phyloP scores from a whole-genome alignment of 2,888 invertebrate species.

The Meandrusa payeni region DNA sequence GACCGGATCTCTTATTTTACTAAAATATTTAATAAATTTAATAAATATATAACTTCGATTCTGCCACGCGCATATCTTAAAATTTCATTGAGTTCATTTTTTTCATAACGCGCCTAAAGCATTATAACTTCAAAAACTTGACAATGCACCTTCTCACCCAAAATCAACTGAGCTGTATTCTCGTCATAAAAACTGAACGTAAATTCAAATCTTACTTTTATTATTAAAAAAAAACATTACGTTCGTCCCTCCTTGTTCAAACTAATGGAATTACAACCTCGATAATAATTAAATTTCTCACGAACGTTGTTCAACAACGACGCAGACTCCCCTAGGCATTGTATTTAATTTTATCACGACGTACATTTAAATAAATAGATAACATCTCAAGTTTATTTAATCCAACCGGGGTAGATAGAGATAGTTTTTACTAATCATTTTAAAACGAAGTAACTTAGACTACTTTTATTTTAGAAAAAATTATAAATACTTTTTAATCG shows the following conservation, averaged over 20 bases:
- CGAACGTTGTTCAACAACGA: background rate
- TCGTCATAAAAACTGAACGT: background rate
- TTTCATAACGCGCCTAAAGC: no score
- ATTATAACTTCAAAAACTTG: no score
- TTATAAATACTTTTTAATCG: no score
- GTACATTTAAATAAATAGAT: background rate
- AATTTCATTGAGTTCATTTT: no score
- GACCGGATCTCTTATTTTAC: no score
- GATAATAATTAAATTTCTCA: slow-evolving; percentile 5
- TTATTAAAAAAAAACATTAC: background rate
- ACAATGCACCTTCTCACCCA: background rate
- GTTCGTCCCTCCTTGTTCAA: background rate
- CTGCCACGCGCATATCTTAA: no score
- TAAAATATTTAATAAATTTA: no score
- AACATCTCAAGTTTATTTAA: background rate
- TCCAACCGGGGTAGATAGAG: no score
- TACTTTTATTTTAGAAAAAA: no score
- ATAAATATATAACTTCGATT: no score
- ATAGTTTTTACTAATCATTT: no score
- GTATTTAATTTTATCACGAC: background rate
- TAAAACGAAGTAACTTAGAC: no score
- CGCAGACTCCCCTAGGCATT: slow-evolving; percentile 2
- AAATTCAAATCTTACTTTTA: background rate
- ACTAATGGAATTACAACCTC: slow-evolving; percentile 6
- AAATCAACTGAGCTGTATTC: background rate